Evolutionary conservation across 2,113 vertebrate species (phyloP).

Genomic region (Engystomops pustulosus): DNA sequence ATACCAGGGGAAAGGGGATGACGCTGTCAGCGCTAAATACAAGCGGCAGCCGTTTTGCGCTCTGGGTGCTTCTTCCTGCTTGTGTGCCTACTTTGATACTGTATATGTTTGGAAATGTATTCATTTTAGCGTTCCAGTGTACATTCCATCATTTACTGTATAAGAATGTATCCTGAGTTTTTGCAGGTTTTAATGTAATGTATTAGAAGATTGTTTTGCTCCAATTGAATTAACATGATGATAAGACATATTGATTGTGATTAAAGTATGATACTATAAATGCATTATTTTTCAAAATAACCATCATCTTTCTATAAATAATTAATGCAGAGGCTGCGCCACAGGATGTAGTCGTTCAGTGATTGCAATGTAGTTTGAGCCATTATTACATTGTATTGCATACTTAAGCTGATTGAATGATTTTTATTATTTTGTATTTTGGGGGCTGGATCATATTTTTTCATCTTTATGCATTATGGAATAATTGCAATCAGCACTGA

Average conservation of each 20-base stretch:
- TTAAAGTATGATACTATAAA: constrained; percentile 70
- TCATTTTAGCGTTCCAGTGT: no score
- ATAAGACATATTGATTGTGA: constrained; percentile 67
- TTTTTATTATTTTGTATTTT: constrained; percentile 67
- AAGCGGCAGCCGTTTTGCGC: no score
- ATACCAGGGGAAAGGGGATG: no score
- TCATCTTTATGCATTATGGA: constrained; percentile 41
- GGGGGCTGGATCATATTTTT: constrained; percentile 55
- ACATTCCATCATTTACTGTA: not conserved
- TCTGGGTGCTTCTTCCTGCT: no score
- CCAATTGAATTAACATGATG: constrained; percentile 62
- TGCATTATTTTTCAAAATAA: constrained; percentile 70
- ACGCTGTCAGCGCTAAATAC: no score
- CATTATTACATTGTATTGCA: constrained; percentile 67
- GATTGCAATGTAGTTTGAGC: constrained; percentile 68
- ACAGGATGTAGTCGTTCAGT: constrained; percentile 66
- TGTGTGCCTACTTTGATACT: no score
- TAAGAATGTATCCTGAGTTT: not conserved
- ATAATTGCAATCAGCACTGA: constrained; percentile 24
- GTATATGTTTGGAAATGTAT: no score
- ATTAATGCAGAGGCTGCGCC: constrained; percentile 68
- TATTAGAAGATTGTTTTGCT: constrained; percentile 1
- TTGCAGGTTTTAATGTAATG: constrained; percentile 5
- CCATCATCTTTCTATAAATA: constrained; percentile 69
- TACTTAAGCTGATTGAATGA: constrained; percentile 64